Base-by-base conservation (phyloP, 1,140 invertebrate species). In the Drosophila triauraria region DNA sequence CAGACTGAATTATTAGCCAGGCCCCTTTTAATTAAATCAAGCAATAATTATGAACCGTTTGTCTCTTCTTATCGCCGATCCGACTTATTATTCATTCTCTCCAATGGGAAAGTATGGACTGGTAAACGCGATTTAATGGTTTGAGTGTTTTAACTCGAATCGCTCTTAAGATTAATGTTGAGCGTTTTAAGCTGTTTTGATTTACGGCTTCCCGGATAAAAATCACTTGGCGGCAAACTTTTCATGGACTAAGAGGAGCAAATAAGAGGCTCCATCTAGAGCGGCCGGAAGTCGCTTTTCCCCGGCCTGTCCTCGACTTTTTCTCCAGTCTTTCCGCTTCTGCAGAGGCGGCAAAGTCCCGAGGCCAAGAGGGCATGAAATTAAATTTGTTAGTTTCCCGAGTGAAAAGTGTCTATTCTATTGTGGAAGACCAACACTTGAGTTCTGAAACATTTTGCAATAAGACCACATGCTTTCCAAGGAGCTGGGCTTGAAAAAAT, bases 161-260 rank as follows among this genome's bases (percentile, higher is more conserved):
- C 25, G 53, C 12, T 23, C 7, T 6, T 32, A 48, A 40, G 78
- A 82, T 78, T 82, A 78, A 74, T 68, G 67, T 61, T 68, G 50
- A 78, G 54, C 56, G 35, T 68, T 75, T 69, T 75, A 78, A 75
- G 69, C 80, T 78, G 65, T 71, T 82, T 85, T 85, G 78, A 85
- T 82, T 85, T 86, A 85, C 71, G 75, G 78, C 82, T 82, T 67
- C 56, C 47, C 60, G 35, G 50, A 23, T 56, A 35, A 62, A 59
- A 20, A 58, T 44, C 8, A 43, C 58, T 60, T 44, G 35, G 65
- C 53, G 72, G 61, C 25, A 61, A 60, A 63, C 62, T 57, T 50
- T 58, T 68, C 68, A 74, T 35, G 62, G 50, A 68, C 71, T 72
- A 75, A 51, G 53, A 35, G 53, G 60, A 32, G 32, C 50, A 48